phyloP scores from a whole-genome alignment of 2,888 invertebrate species.

The Heliconius charithonia region DNA sequence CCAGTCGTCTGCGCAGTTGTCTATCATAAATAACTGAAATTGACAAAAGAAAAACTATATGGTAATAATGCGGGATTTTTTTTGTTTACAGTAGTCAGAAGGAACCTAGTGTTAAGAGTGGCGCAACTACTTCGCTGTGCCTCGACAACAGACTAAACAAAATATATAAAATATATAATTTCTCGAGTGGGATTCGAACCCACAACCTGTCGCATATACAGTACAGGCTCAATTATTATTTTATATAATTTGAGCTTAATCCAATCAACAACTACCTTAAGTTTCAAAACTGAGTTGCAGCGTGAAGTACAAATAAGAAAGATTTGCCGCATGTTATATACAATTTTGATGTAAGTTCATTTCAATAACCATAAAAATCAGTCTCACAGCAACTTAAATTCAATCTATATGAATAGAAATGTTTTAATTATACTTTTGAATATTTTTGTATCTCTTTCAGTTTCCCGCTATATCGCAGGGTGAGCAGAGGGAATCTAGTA shows the following conservation, averaged over 20 bases:
- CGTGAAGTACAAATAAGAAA: background rate
- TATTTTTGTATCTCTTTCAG: background rate
- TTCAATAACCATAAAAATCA: background rate
- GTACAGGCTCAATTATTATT: no score
- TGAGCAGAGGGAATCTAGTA: no score
- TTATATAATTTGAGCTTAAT: no score
- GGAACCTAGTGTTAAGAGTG: no score
- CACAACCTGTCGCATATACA: no score
- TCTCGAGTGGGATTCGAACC: no score
- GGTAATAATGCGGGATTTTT: background rate
- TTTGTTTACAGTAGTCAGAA: background rate
- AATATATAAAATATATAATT: no score
- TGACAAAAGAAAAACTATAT: conserved; percentile 28
- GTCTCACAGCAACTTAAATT: background rate
- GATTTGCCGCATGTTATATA: background rate
- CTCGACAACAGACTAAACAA: no score
- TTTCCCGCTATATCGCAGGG: no score
- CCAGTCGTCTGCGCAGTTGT: conserved; percentile 99
- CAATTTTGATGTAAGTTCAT: background rate
- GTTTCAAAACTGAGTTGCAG: no score
- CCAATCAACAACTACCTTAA: no score
- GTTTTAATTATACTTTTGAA: background rate
- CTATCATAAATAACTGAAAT: conserved; percentile 99
- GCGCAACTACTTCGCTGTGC: no score
- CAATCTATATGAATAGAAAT: background rate